Evolutionary conservation across 2,113 vertebrate genomes (phyloP).

Genomic region (Lathamus discolor): DNA sequence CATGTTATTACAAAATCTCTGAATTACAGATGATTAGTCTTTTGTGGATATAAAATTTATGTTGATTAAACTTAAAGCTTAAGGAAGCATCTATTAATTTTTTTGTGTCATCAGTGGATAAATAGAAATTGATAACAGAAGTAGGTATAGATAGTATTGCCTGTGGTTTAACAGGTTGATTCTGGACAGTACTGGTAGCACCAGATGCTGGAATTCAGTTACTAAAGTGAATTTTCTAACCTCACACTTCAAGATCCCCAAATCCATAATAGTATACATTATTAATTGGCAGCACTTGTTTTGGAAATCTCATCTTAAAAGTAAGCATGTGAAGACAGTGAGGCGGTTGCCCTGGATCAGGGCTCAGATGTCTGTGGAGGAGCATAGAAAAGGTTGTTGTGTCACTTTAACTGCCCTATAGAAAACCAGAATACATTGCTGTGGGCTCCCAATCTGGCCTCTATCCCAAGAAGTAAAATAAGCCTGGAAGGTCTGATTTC

Average conservation of each 20-base stretch:
- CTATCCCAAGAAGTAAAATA: neutral
- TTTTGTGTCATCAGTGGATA: neutral
- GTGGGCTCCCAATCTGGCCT: neutral
- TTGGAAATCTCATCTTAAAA: neutral
- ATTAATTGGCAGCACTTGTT: neutral
- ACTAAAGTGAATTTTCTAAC: neutral
- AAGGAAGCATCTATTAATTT: neutral
- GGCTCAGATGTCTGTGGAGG: neutral
- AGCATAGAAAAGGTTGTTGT: neutral
- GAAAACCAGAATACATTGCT: neutral
- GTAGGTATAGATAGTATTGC: neutral
- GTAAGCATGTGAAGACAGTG: neutral
- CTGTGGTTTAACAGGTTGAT: neutral
- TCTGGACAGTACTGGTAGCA: neutral
- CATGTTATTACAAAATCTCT: neutral
- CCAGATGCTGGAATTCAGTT: neutral
- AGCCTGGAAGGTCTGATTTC: neutral
- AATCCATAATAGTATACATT: neutral
- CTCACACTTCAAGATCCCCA: neutral
- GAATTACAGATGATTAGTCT: neutral
- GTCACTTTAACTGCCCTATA: neutral
- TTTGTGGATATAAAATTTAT: neutral
- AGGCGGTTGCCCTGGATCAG: neutral
- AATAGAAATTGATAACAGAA: neutral
- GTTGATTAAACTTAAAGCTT: neutral